Evolutionary conservation across 2,113 vertebrate genomes (phyloP), one percentile per base, ranked within the genome.

Genomic region (Columba janthina): DNA sequence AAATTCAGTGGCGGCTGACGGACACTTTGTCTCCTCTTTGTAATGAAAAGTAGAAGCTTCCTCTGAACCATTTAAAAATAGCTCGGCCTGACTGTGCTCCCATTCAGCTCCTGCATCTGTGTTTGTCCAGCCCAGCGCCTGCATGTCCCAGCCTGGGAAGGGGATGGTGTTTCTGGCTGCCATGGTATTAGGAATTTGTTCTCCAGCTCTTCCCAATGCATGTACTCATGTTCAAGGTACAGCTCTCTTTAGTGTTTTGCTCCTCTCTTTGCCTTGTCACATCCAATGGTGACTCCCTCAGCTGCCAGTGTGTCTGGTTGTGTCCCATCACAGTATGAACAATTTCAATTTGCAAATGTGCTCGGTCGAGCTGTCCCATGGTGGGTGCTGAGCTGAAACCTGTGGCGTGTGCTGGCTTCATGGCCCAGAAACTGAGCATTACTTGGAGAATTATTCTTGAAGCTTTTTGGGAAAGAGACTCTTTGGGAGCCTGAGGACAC

Each of bases 41-140:
- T 80, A 78, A 84, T 75, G 92, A 84, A 88, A 96, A 93, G 88
- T 88, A 86, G 93, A 94, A 92, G 85, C 90, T 96, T 94, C 93
- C 88, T 93, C 73, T 92, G 88, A 88, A 51, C 36, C 66, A 34
- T 79, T 84, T 90, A 94, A 96, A 96, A 93, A 92, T 93, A 94
- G 90, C 29, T 81, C 0, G 4, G 81, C 62, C 67, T 94, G 91
- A 96, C 88, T 91, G 90, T 91, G 88, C 58, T 85, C n/a, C 64
- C 87, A 73, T 89, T 96, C 91, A 94, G 82, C 74, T 89, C 64
- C 38, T 62, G 64, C 94, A 94, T 90, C 95, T 91, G 88, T 80
- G 82, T 80, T 93, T 88, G 86, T 31, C 75, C 88, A 88, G 62
- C 74, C 6, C 4, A 84, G 77, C 1, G 1, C 69, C 72, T 54